These are phyloP conservation scores for Empidonax traillii DNA, from an alignment of 2,113 vertebrate genomes.

Conservation along the genomic window DNA sequence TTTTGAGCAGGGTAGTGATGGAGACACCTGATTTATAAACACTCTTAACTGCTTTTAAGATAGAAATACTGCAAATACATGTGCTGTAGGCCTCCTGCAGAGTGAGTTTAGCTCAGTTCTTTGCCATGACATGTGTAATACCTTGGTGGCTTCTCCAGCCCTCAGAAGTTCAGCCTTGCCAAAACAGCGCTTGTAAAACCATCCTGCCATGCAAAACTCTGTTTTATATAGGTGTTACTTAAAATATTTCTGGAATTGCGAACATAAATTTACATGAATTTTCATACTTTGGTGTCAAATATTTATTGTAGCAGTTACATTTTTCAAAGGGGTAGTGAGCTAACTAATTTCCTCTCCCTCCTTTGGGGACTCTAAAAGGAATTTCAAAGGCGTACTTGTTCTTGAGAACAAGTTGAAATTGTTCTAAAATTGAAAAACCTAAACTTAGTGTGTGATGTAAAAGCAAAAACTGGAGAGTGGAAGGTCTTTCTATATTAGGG, in stretches of 20 bases:
- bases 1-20: neutral
- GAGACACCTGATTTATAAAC: neutral
- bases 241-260: conserved; percentile 27
- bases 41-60: neutral
- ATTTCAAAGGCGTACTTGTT: conserved; percentile 58
- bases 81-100: neutral
- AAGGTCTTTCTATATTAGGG: neutral
- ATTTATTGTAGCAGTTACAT: conserved; percentile 46
- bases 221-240: conserved; percentile 24
- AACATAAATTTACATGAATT: conserved; percentile 57
- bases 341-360: conserved; percentile 64
- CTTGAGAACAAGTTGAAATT: conserved; percentile 60
- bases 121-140: neutral
- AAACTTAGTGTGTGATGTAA: conserved; percentile 16
- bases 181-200: neutral
- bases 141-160: neutral
- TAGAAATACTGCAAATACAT: neutral
- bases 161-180: neutral
- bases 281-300: conserved; percentile 51
- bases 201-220: neutral
- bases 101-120: neutral
- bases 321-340: conserved; percentile 56
- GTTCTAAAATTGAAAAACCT: conserved; percentile 52
- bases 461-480: conserved; percentile 12
- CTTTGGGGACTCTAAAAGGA: conserved; percentile 54